Conservation (phyloP, 1,140 invertebrate species). For the Copidosoma floridanum region DNA sequence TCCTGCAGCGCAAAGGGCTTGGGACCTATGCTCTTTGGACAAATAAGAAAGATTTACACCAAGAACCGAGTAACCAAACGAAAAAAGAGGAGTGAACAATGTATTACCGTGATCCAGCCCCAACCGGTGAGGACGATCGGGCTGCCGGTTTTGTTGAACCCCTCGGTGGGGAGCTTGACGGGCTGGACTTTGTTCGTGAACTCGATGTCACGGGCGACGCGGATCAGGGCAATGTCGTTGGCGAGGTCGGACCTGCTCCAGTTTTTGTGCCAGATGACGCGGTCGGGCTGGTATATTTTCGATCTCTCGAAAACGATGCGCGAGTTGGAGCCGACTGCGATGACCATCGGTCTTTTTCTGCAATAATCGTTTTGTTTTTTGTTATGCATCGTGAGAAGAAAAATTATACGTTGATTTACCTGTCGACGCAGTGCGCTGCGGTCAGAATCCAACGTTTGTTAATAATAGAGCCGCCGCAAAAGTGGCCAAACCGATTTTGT, state of each 20-base stretch:
- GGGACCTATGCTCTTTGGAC: slow-evolving; percentile 51
- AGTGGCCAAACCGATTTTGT: slow-evolving; percentile 40
- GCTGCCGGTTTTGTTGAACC: slow-evolving; percentile 28
- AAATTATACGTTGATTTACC: too few relatives aligned
- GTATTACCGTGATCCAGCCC: slow-evolving; percentile 50
- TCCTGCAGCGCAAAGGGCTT: background rate
- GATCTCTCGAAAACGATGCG: too few relatives aligned
- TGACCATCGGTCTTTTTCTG: too few relatives aligned
- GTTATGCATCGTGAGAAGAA: too few relatives aligned
- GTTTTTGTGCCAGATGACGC: slow-evolving; percentile 33
- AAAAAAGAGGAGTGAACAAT: background rate
- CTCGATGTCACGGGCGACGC: slow-evolving; percentile 38
- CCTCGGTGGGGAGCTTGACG: slow-evolving; percentile 25
- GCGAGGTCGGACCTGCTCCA: slow-evolving; percentile 47
- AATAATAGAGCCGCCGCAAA: slow-evolving; percentile 60
- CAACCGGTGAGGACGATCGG: slow-evolving; percentile 51
- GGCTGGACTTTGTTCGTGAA: slow-evolving; percentile 42
- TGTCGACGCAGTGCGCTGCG: slow-evolving; percentile 59
- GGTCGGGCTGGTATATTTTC: slow-evolving; percentile 34
- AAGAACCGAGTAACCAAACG: too few relatives aligned
- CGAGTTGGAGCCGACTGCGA: too few relatives aligned
- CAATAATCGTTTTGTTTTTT: too few relatives aligned
- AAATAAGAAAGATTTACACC: background rate
- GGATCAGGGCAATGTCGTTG: slow-evolving; percentile 56
- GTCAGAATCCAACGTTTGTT: slow-evolving; percentile 56